Base-by-base conservation (phyloP, 2,113 vertebrate species). In the Corythaixoides concolor region DNA sequence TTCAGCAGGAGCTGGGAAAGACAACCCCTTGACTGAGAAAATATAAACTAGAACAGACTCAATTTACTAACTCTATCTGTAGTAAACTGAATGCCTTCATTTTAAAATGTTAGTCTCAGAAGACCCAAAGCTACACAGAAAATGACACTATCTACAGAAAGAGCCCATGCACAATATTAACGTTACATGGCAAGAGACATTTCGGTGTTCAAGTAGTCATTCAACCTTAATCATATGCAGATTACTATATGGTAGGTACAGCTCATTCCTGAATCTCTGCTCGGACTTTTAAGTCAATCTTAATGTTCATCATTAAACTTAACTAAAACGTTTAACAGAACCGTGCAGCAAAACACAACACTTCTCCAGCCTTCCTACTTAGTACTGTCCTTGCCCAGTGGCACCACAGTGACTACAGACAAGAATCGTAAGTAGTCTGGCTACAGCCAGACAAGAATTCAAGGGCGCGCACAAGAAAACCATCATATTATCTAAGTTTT, bases 161-260 rank as follows among this genome's bases (percentile, higher is more conserved):
- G 26, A 91, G 66, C 76, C 94, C 94, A 97, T 97, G 86, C 86
- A 97, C 39, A 96, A 49, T 75, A 95, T 97, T 95, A 96, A 92
- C 19, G 17, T 95, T 88, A 95, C 68, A 97, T 9, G 88, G 90
- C 75, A 97, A 97, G 20, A 79, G 30, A 97, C 88, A 96, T 89
- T 90, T 77, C 30, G 35, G 86, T 81, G 90, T 94, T 95, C 94
- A 90, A 82, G 83, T 41, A 59, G 77, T 90, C 69, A 95, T 85
- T 97, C 90, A 84, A 90, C 37, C 93, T 97, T 88, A 95, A 80
- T 96, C 97, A 97, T 97, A 97, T 97, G 95, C 95, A 97, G 93
- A 97, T 97, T 97, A 97, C 96, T 97, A 92, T 94, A 97, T 79
- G 98, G 95, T 96, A 98, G 95, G 88, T 95, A 97, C 83, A 95